Evolutionary conservation across 2,888 invertebrate genomes (phyloP), one percentile per base, ranked within the genome.

Genomic region (Nemotelus nigrinus): DNA sequence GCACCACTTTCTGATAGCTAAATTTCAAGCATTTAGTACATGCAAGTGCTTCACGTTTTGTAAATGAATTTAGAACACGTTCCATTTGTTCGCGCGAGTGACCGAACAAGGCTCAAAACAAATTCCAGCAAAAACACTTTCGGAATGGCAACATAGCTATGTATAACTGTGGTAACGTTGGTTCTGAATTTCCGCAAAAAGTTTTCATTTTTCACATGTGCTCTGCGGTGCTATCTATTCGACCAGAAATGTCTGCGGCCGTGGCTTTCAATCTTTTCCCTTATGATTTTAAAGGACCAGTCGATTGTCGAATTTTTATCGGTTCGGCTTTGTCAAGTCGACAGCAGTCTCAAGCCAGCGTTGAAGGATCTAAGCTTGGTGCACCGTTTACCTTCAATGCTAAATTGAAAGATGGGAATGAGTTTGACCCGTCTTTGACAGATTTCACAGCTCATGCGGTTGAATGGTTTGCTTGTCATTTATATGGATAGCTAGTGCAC

Each of bases 191-290:
- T 6, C 68, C 68, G 39, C 48, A 48, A 77, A 71, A 78, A 78
- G 77, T 64, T 75, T 60, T 55, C 47, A 67, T 44, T 50, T 77
- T 64, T 39, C 65, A 70, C 60, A 77, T 77, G 70, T 75, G 71
- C 79, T 79, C 80, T 80, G 82, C 78, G 82, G 82, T 81, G 78
- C 79, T 81, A 81, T 81, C 80, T 79, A 82, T 81, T 82, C 80
- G 80, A 82, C 82, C 81, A 80, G 80, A 81, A 82, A 82, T 82
- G 82, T 82, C 81, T 82, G 82, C 81, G 82, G 82, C 80, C 81
- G 81, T 81, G 80, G 81, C 80, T 81, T 82, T 81, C 81, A 82
- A 81, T 82, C 81, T 81, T 81, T 81, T 80, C 78, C 82, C 81
- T 79, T 58, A 41, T 63, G 79, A 80, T 79, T 79, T 77, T 75